Base-by-base conservation (phyloP, 2,797 vertebrate species). In the Tamandua tetradactyla region DNA sequence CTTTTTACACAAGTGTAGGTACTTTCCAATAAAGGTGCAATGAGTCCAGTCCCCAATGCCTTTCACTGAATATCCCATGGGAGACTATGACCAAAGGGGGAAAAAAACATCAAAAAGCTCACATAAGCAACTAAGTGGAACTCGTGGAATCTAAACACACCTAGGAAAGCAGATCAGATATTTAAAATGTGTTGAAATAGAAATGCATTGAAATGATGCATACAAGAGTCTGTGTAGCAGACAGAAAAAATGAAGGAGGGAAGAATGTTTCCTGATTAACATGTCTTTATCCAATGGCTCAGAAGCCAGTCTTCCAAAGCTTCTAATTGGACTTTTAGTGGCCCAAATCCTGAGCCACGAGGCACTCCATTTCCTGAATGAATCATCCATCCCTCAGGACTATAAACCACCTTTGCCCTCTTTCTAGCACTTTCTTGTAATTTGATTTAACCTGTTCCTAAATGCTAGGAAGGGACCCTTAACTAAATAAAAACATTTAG, bases 351-450 rank as follows among this genome's bases (percentile, higher is more conserved):
- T 90, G 32, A 55, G 52, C 52, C 47, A 79, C 6, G 10, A 35
- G 18, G 18, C 44, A 79, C 57, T 20, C 37, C n/a, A 44, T 80
- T 94, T 71, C n/a, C 32, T 25, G 25, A 80, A 23, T 57, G 49
- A 78, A 22, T 35, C n/a, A 83, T 40, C 15, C n/a, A 83, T 40
- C 15, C n/a, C 15, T 17, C 5, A 15, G 57, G 35, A 71, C 22
- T 10, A 15, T 12, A 55, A 62, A 87, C 78, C 76, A 30, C 71
- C 62, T 69, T n/a, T 78, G 40, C 32, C 6, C 35, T 78, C 35
- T 78, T 78, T 85, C n/a, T 78, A 78, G 35, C 32, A 92, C 40
- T 5, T 90, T 64, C 17, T 72, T 89, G 35, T 61, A 84, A 94
- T 55, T 94, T 64, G 72, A 22, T 32, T 89, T 52, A 72, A 32